A percentile compares a stretch with the other conserved stretches of the same genome.
These are phyloP conservation scores for Ectemnius continuus DNA, from an alignment of 2,888 invertebrate genomes.

Conservation along the genomic window DNA sequence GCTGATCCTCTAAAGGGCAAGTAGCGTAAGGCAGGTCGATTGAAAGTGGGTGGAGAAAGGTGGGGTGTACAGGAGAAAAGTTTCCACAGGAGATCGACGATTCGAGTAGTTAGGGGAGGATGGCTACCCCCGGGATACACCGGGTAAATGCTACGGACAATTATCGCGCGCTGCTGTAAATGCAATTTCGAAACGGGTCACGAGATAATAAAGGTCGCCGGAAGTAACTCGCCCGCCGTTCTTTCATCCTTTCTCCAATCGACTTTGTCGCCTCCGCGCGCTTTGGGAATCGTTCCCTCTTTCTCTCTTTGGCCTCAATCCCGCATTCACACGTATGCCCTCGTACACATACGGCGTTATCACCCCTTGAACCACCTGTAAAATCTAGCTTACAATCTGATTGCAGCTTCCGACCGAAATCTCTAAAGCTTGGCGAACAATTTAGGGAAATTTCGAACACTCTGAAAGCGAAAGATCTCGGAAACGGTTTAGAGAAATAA, in stretches of 20 bases:
- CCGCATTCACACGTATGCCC: neutral
- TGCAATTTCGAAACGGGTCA: constrained; percentile 48
- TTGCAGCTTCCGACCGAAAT: neutral
- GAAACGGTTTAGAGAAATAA: no score
- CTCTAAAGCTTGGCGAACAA: neutral
- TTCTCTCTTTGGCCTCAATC: neutral
- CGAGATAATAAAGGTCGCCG: constrained; percentile 27
- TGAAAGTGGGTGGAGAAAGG: no score
- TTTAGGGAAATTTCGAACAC: neutral
- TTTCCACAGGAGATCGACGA: constrained; percentile 33
- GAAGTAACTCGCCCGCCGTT: constrained; percentile 4
- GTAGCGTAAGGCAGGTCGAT: no score
- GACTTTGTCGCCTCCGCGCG: neutral
- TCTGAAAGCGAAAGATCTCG: neutral
- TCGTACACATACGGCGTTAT: no score
- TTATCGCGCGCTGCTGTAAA: constrained; percentile 47
- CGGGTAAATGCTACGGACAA: constrained; percentile 53
- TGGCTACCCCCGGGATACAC: constrained; percentile 2
- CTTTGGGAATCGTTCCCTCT: constrained; percentile 1
- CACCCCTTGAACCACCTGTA: no score
- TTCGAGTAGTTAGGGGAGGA: constrained; percentile 35
- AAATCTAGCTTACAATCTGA: no score
- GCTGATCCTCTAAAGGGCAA: no score
- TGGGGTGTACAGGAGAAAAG: constrained; percentile 29
- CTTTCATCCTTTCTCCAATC: constrained; percentile 14